phyloP scores from a whole-genome alignment of 2,113 vertebrate species.

The Eonycteris spelaea region DNA sequence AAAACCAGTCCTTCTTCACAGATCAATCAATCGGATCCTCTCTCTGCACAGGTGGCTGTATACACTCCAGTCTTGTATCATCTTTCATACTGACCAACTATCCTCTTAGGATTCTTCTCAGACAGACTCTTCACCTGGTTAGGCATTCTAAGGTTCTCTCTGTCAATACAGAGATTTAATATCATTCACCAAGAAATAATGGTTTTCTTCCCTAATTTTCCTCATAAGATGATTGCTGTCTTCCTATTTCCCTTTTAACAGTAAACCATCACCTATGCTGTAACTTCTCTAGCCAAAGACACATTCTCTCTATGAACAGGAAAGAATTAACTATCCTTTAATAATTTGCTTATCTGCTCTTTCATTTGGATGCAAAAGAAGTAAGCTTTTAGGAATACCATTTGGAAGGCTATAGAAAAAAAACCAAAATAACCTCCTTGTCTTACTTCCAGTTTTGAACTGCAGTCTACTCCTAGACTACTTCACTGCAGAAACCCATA shows the following conservation, averaged over 20 bases:
- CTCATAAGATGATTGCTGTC: not conserved
- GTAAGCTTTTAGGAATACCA: not conserved
- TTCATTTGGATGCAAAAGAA: not conserved
- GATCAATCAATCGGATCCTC: not conserved
- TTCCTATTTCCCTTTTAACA: not conserved
- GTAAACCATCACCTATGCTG: not conserved
- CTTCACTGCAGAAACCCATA: not conserved
- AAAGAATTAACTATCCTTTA: not conserved
- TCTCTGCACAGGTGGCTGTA: not conserved
- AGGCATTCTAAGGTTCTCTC: not conserved
- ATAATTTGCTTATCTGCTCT: constrained; percentile 9
- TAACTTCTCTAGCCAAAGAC: not conserved
- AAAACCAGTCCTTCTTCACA: not conserved
- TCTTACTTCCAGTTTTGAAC: not conserved
- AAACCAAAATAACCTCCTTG: not conserved
- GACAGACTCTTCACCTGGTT: not conserved
- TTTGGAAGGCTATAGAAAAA: not conserved
- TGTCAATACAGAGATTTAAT: not conserved
- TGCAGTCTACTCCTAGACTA: not conserved
- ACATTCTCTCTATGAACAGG: not conserved
- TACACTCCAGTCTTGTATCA: fast-evolving
- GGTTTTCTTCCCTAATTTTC: not conserved
- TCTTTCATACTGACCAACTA: not conserved
- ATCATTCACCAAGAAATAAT: not conserved
- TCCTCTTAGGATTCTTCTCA: not conserved